These are phyloP conservation scores for Aplochiton taeniatus DNA, from an alignment of 2,797 vertebrate genomes.

Conservation along the genomic window DNA sequence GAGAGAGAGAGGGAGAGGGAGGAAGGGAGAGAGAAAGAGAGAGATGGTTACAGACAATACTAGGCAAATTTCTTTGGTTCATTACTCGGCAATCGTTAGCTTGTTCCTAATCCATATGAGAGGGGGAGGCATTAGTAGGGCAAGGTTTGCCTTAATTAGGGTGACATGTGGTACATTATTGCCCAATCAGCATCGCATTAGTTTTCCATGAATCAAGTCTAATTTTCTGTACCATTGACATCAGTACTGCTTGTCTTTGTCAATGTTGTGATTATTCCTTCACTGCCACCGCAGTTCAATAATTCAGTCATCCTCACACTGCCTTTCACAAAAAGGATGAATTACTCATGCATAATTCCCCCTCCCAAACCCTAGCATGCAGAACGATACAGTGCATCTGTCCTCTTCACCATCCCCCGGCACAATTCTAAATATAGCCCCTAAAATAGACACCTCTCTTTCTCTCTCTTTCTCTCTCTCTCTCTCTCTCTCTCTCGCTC, in stretches of 20 bases:
- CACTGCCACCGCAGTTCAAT: constrained; percentile 29
- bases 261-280: constrained; percentile 46
- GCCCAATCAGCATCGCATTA: constrained; percentile 49
- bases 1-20: background rate
- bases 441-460: constrained; percentile 8
- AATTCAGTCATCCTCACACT: constrained; percentile 39
- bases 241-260: constrained; percentile 38
- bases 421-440: constrained; percentile 11
- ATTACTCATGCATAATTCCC: constrained; percentile 30
- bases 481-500: background rate
- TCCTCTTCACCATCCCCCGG: constrained; percentile 1
- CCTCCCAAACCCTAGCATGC: background rate
- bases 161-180: constrained; percentile 59
- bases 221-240: constrained; percentile 42
- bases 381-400: background rate
- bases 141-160: constrained; percentile 63
- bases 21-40: constrained; percentile 29
- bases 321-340: constrained; percentile 46
- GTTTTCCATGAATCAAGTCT: constrained; percentile 51
- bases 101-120: constrained; percentile 64
- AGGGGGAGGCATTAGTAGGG: constrained; percentile 49
- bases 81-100: constrained; percentile 59
- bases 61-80: constrained; percentile 54
- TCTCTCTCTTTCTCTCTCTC: background rate
- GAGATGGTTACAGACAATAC: constrained; percentile 53